Conservation (phyloP, 1,140 invertebrate species). For the Argopecten irradians region DNA sequence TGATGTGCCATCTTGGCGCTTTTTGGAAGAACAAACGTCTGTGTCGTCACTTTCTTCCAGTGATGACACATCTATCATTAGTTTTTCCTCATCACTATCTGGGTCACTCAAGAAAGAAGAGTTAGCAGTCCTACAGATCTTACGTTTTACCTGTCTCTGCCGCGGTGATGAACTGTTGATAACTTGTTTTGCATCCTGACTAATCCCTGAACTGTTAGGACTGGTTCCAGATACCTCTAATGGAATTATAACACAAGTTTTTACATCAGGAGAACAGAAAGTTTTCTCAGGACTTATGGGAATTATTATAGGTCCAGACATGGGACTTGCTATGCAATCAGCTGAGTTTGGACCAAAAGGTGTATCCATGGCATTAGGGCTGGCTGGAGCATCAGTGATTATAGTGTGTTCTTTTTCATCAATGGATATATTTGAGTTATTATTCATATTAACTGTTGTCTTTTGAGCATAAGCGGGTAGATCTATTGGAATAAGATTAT, state of each 20-base stretch:
- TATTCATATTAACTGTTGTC: neutral
- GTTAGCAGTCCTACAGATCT: neutral
- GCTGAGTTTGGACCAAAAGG: neutral
- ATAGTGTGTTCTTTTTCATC: slow-evolving; percentile 1
- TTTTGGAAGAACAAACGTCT: neutral
- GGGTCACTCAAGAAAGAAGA: neutral
- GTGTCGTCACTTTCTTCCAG: neutral
- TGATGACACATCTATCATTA: neutral
- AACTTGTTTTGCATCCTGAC: neutral
- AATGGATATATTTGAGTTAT: neutral
- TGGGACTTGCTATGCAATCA: neutral
- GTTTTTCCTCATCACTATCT: neutral
- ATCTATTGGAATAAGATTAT: neutral
- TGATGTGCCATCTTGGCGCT: neutral
- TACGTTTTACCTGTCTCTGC: neutral
- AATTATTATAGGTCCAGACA: neutral
- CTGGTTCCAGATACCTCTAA: neutral
- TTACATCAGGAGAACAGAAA: neutral
- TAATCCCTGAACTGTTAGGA: neutral
- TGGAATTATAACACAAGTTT: neutral
- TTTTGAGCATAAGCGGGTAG: neutral
- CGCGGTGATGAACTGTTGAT: neutral
- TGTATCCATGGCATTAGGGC: slow-evolving; percentile 22
- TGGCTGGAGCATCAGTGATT: slow-evolving; percentile 30
- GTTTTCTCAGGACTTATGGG: neutral